phyloP scores from a whole-genome alignment of 2,888 invertebrate genomes.

The Aproaerema taeniolella region DNA sequence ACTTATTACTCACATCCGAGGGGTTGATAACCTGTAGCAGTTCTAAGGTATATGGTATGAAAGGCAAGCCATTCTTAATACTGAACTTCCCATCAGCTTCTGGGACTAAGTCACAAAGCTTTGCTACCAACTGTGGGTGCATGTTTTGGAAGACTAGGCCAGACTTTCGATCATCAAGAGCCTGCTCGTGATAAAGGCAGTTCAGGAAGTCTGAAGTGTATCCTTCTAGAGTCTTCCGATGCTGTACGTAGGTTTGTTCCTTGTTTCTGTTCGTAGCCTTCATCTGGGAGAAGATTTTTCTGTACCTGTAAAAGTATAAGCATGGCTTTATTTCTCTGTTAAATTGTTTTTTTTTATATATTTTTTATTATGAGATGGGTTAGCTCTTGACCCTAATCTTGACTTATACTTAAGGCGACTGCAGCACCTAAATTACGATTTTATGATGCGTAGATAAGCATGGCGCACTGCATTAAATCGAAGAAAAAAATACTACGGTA shows the following conservation, averaged over 20 bases:
- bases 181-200: conserved; percentile 51
- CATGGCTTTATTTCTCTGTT: too few relatives aligned
- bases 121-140: conserved; percentile 42
- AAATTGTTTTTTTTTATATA: too few relatives aligned
- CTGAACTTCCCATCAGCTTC: conserved; percentile 47
- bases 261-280: conserved; percentile 30
- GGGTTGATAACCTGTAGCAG: conserved; percentile 31
- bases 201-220: conserved; percentile 52
- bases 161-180: conserved; percentile 32
- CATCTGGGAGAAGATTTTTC: conserved; percentile 37
- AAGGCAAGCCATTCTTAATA: conserved; percentile 53
- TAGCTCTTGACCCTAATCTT: too few relatives aligned
- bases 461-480: too few relatives aligned
- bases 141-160: conserved; percentile 50
- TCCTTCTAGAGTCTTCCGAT: conserved; percentile 35
- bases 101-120: conserved; percentile 42
- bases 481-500: too few relatives aligned
- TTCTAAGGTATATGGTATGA: conserved; percentile 51
- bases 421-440: too few relatives aligned
- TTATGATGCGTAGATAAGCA: too few relatives aligned
- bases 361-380: too few relatives aligned
- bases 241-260: conserved; percentile 29
- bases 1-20: conserved; percentile 37
- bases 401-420: too few relatives aligned
- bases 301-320: conserved; percentile 60